These are phyloP conservation scores for Halcyon leucocephala DNA, from an alignment of 2,797 vertebrate genomes.

Conservation along the genomic window DNA sequence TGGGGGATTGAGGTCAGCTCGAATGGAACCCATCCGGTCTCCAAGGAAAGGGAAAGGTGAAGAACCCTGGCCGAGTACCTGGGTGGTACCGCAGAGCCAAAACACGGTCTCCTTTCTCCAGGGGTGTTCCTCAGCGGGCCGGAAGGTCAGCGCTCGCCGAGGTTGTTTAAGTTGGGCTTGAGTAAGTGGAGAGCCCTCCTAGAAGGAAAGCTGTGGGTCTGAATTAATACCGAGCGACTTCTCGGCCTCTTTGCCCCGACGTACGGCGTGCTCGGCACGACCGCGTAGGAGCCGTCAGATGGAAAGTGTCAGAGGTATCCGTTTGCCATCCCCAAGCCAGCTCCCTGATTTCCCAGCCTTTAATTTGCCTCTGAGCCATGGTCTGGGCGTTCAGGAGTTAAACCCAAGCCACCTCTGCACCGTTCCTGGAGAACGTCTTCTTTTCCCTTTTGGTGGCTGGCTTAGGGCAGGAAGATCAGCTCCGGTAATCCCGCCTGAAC, in stretches of 20 bases:
- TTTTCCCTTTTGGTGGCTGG: not conserved
- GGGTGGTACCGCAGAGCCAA: not conserved
- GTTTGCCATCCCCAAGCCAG: not conserved
- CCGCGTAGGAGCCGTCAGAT: rapidly evolving
- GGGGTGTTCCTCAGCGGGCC: not conserved
- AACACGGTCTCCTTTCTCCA: not conserved
- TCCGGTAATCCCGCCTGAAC: not conserved
- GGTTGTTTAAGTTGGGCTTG: not conserved
- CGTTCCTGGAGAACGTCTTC: not conserved
- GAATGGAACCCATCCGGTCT: not conserved
- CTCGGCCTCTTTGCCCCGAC: not conserved
- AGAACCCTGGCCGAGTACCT: not conserved
- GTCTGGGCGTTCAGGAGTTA: not conserved
- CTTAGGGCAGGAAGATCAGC: not conserved
- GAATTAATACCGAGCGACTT: not conserved
- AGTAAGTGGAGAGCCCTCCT: not conserved
- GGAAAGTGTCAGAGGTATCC: not conserved
- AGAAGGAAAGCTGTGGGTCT: not conserved
- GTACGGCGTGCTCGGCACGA: rapidly evolving
- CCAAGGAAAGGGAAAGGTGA: not conserved
- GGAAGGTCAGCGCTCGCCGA: not conserved
- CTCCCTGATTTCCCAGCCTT: not conserved
- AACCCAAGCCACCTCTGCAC: not conserved
- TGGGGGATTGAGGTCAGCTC: conserved; percentile 32
- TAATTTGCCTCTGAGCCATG: not conserved